Conservation (phyloP, 2,113 vertebrate species). For the Erythrolamprus reginae region DNA sequence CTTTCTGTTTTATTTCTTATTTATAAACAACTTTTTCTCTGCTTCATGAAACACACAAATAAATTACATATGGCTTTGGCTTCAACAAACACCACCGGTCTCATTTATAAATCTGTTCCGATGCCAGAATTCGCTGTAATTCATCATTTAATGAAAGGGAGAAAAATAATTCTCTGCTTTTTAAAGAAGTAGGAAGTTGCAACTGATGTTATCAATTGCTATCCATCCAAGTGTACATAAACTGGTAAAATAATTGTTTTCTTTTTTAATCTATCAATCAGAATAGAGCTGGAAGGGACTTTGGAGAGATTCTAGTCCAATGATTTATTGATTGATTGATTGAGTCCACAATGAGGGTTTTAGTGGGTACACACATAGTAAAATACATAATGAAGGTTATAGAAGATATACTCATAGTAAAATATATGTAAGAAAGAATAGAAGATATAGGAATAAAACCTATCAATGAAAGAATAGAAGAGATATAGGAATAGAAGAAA, state of each 20-base stretch:
- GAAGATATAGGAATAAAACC: too few species aligned
- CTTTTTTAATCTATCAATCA: background rate
- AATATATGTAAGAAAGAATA: too few species aligned
- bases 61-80: background rate
- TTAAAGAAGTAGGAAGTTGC: background rate
- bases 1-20: background rate
- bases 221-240: slow-evolving; percentile 6
- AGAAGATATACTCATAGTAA: too few species aligned
- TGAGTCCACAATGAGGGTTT: too few species aligned
- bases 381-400: too few species aligned
- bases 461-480: too few species aligned
- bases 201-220: background rate
- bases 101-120: slow-evolving; percentile 1
- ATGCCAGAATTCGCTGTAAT: background rate
- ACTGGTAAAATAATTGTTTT: background rate
- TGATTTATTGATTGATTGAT: too few species aligned
- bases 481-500: too few species aligned
- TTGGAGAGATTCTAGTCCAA: background rate
- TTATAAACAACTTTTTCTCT: background rate
- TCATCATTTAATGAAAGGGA: background rate
- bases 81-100: background rate
- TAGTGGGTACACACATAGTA: too few species aligned
- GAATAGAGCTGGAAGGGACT: background rate
- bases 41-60: background rate
- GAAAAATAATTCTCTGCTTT: background rate